Base-by-base conservation (phyloP, 2,797 vertebrate genomes). In the Nannoperca australis region DNA sequence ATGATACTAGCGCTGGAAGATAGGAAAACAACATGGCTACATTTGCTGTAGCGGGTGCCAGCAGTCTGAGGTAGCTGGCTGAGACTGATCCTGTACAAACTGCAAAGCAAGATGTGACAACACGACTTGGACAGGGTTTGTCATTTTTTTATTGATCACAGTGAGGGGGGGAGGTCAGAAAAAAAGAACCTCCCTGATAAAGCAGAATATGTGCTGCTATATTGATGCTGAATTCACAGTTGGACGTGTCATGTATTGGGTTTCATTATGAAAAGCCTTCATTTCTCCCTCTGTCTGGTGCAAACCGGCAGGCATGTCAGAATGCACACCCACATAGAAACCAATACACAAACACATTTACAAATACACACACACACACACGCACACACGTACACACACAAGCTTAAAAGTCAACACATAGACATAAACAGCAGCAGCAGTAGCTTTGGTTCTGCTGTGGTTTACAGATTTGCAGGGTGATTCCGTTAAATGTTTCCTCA, bases 211-310 rank as follows among this genome's bases (percentile, higher is more conserved):
- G 73, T 68, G 81, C 50, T 50, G 68, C 58, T 63, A 65, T 80
- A 90, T 85, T 80, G 88, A 92, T 67, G 68, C 61, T 20, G 49
- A 62, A 86, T 78, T 90, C 88, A 83, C 88, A 87, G 76, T 62
- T 78, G 80, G 79, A 86, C 15, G 55, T 70, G 82, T 83, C 73
- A 64, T 40, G 70, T 85, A 91, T 88, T 55, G 89, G 87, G 89
- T 90, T 89, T 90, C 83, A 70, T n/a, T 62, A 78, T 76, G 68
- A 91, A 88, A 90, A 82, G 79, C 82, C 75, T 91, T 83, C 17
- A 70, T 88, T 83, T 77, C 73, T 70, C 30, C 18, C 60, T 62
- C 71, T 40, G 59, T 81, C 63, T 70, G 71, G 65, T 36, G 72
- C 53, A 79, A 83, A 84, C 85, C 82, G 70, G 67, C 74, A 81